phyloP scores from a whole-genome alignment of 2,888 invertebrate genomes.

The Creontiades dilutus region DNA sequence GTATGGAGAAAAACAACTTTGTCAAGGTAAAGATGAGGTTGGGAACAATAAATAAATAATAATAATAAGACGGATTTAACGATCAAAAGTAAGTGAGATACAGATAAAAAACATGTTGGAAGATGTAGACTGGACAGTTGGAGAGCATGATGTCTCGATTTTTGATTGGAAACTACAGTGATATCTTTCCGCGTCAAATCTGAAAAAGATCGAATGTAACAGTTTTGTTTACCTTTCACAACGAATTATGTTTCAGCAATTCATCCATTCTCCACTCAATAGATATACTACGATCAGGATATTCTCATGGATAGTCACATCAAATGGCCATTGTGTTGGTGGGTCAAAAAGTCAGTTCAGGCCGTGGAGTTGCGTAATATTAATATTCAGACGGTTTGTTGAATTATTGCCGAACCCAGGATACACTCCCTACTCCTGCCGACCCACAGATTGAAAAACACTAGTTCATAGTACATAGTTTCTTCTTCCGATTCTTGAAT shows the following conservation, averaged over 20 bases:
- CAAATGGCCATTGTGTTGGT: too few relatives aligned
- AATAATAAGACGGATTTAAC: not conserved
- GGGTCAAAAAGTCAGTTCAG: too few relatives aligned
- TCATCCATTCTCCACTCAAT: too few relatives aligned
- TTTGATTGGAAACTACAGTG: slow-evolving; percentile 52
- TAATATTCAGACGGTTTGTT: too few relatives aligned
- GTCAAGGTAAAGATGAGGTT: not conserved
- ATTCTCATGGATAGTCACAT: too few relatives aligned
- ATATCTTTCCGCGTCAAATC: slow-evolving; percentile 66
- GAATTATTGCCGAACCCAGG: too few relatives aligned
- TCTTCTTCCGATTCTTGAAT: too few relatives aligned
- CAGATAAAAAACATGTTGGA: slow-evolving; percentile 55
- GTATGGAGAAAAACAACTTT: slow-evolving; percentile 57
- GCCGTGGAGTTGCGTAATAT: too few relatives aligned
- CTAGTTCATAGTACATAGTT: too few relatives aligned
- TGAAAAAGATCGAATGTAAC: slow-evolving; percentile 62
- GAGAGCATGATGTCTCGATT: slow-evolving; percentile 58
- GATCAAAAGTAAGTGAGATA: slow-evolving; percentile 44
- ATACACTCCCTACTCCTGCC: too few relatives aligned
- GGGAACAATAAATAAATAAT: not conserved
- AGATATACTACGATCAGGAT: too few relatives aligned
- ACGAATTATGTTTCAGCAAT: not conserved
- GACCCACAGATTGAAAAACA: too few relatives aligned
- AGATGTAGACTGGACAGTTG: slow-evolving; percentile 63
- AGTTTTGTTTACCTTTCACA: not conserved